A percentile compares a stretch with the other conserved stretches of the same genome.
Conservation (phyloP, 2,113 vertebrate species). For the Asarcornis scutulata region DNA sequence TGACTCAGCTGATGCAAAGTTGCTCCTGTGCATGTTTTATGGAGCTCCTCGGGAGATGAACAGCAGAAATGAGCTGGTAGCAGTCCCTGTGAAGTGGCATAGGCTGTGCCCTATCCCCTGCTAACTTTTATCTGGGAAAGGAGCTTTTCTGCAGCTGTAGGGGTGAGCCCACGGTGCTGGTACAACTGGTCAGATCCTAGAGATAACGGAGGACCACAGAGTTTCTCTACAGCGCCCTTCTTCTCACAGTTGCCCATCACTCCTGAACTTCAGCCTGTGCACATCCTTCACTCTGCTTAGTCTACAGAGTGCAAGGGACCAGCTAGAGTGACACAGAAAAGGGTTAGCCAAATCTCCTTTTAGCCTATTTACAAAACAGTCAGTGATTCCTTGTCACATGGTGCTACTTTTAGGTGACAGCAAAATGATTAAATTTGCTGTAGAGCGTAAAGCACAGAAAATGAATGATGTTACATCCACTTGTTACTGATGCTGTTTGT, state of each 20-base stretch:
- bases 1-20: neutral
- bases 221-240: constrained; percentile 8
- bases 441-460: neutral
- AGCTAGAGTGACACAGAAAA: neutral
- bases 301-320: neutral
- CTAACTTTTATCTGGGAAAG: constrained; percentile 54
- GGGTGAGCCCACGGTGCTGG: neutral
- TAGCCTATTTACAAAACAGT: neutral
- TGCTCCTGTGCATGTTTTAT: neutral
- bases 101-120: constrained; percentile 31
- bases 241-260: neutral
- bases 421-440: neutral
- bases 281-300: neutral
- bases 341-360: neutral
- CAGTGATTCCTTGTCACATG: neutral
- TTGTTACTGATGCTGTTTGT: neutral
- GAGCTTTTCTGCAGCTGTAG: constrained; percentile 8
- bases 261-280: neutral
- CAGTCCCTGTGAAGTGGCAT: neutral
- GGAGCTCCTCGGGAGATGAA: neutral
- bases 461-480: neutral
- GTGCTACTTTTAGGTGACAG: neutral
- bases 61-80: neutral
- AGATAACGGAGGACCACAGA: constrained; percentile 14
- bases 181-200: constrained; percentile 47